These are phyloP conservation scores for Mastigias papua DNA, from an alignment of 30 jellyfish, hydroid and myxozoan species.

Conservation along the genomic window DNA sequence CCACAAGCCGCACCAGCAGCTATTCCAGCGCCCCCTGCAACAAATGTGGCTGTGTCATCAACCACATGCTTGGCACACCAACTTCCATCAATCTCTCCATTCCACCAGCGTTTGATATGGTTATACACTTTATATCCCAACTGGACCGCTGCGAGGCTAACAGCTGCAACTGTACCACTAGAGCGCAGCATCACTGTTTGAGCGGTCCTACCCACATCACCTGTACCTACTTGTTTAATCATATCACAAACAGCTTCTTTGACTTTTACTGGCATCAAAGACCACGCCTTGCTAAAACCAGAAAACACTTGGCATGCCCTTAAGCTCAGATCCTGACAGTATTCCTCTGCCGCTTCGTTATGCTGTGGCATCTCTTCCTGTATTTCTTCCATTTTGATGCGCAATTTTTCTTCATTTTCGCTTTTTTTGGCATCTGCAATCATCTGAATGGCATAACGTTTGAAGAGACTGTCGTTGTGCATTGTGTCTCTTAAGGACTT, in stretches of 20 bases:
- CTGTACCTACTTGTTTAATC: too few species aligned
- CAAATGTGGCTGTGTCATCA: conserved; percentile 29
- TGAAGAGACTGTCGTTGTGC: neutral
- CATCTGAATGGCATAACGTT: conserved; percentile 10
- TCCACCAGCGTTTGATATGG: conserved; percentile 60
- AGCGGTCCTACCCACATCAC: neutral
- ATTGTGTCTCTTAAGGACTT: conserved; percentile 3
- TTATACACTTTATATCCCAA: conserved; percentile 8
- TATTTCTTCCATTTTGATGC: neutral
- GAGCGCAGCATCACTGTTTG: neutral
- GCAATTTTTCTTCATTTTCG: conserved; percentile 6
- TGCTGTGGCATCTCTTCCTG: neutral
- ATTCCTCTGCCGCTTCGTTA: too few species aligned
- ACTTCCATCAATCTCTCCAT: conserved; percentile 53
- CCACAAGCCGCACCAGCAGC: conserved; percentile 53
- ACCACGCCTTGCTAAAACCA: neutral
- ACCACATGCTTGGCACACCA: conserved; percentile 43
- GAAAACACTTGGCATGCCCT: neutral
- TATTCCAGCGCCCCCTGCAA: conserved; percentile 50
- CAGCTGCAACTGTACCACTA: neutral
- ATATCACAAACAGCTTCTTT: neutral
- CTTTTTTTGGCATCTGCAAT: conserved; percentile 32
- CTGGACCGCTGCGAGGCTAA: conserved; percentile 36
- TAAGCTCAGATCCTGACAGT: neutral
- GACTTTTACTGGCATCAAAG: neutral